Base-by-base conservation (phyloP, 2,797 vertebrate genomes). In the Pempheris klunzingeri region DNA sequence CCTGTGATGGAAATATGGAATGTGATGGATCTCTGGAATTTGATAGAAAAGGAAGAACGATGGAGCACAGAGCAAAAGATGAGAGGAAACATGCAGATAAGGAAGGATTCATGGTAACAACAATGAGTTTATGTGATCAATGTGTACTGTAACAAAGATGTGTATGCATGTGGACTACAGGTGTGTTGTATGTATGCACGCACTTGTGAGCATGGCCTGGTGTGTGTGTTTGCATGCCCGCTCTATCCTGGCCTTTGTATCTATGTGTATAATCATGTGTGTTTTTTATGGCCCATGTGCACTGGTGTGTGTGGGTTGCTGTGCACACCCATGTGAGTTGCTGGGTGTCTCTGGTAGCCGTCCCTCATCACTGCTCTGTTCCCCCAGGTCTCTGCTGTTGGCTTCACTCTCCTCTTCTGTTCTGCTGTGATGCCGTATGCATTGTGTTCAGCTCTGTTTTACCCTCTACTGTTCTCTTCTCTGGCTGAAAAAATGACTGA, bases 271-370 rank as follows among this genome's bases (percentile, higher is more conserved):
- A n/a, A 64, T 55, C 43, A 49, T 81, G 71, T 65, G 50, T 84
- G 49, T 65, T 68, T 83, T 78, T 80, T 71, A 78, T 73, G 71
- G 69, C 43, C 24, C 20, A 20, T 43, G 68, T 88, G 77, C 71
- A 78, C 63, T 60, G 24, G 63, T 78, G 58, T 80, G 78, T 76
- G 74, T 76, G 63, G 61, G 83, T 87, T 85, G 72, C 77, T 69
- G 81, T 78, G 77, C 74, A 78, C 74, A 83, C 64, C 78, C 78
- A 65, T 80, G 68, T 83, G 83, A 85, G 84, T 87, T 85, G 74
- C 81, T 77, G 80, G 82, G 88, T 90, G 89, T 92, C 88, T 92
- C 91, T 92, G 92, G 88, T 92, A 91, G 88, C 71, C 41, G 60
- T 94, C 91, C 87, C 84, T 93, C 91, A 92, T 91, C 90, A 80